Conservation (phyloP, 2,113 vertebrate genomes). For the Cryptomyrus ogoouensis region DNA sequence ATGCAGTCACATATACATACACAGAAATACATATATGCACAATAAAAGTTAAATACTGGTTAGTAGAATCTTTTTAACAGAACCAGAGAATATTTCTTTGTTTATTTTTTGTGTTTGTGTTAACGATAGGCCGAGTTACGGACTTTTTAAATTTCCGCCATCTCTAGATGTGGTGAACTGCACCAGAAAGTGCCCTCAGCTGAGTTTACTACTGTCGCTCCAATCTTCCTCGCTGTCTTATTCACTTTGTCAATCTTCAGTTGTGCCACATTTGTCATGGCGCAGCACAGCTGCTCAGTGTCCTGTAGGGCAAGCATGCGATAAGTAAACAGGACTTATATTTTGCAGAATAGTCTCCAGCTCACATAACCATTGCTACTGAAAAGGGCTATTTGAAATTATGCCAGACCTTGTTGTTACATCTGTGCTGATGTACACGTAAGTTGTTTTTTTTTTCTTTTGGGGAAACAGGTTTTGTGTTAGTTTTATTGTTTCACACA, state of each 20-base stretch:
- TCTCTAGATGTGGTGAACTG: neutral
- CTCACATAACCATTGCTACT: no score
- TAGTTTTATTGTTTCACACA: neutral
- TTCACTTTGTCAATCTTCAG: conserved; percentile 9
- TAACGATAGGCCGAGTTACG: neutral
- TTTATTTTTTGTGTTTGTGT: neutral
- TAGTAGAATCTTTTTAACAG: neutral
- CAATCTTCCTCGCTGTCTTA: neutral
- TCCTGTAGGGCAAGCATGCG: neutral
- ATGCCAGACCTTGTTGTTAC: neutral
- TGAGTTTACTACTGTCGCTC: neutral
- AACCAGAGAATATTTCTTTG: neutral
- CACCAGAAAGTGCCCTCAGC: neutral
- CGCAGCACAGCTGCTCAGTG: conserved; percentile 1
- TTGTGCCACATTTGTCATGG: neutral
- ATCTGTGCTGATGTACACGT: neutral
- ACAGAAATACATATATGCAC: neutral
- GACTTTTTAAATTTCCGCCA: neutral
- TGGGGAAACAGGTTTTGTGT: neutral
- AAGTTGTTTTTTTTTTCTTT: neutral
- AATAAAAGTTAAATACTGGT: neutral
- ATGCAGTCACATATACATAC: neutral
- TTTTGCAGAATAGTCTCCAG: neutral
- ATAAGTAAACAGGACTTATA: neutral
- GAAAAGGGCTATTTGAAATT: neutral